These are phyloP conservation scores for Schizaphis graminum DNA, from an alignment of 2,888 invertebrate genomes.

Conservation along the genomic window DNA sequence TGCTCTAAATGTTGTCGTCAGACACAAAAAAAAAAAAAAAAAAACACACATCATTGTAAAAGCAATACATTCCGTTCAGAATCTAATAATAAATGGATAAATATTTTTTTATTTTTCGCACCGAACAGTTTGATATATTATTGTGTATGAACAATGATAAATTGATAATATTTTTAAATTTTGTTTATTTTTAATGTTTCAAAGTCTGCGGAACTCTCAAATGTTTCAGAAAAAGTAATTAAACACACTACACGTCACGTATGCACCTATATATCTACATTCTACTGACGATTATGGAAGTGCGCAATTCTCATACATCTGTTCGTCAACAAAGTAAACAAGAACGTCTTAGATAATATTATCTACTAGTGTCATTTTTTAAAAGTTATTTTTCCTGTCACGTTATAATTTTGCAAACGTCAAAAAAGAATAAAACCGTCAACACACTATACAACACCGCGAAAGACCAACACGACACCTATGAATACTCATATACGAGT, in stretches of 20 bases:
- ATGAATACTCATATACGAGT: not conserved
- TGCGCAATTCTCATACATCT: constrained; percentile 13
- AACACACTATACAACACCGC: not conserved
- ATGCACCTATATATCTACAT: not conserved
- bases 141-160: not conserved
- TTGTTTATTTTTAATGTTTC: not conserved
- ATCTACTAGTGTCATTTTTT: not conserved
- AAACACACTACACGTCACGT: constrained; percentile 13
- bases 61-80: no score
- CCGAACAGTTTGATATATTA: not conserved
- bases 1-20: no score
- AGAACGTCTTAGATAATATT: constrained; percentile 26
- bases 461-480: not conserved
- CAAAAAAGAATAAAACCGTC: constrained; percentile 34
- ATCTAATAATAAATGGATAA: no score
- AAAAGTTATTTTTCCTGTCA: constrained; percentile 42
- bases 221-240: not conserved
- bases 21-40: no score
- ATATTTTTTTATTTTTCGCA: not conserved
- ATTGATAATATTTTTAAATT: not conserved
- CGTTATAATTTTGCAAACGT: constrained; percentile 47
- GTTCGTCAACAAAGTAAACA: constrained; percentile 30
- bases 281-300: not conserved
- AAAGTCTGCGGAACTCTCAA: not conserved
- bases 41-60: no score